A percentile compares a stretch with the other conserved stretches of the same genome.
These are phyloP conservation scores for Cyanoramphus novaezelandiae DNA, from an alignment of 2,113 vertebrate genomes.

Conservation along the genomic window DNA sequence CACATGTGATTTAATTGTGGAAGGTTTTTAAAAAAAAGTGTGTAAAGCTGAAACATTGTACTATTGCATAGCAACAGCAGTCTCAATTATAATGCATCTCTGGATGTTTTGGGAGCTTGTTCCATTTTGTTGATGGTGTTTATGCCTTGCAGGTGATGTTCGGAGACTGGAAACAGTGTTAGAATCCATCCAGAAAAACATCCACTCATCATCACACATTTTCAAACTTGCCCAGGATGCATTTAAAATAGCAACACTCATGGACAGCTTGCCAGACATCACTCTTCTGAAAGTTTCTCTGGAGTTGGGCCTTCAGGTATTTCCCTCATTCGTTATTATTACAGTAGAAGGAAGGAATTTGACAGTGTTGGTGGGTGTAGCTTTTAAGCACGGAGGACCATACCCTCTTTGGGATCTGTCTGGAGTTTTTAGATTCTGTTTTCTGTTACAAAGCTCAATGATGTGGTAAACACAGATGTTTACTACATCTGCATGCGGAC, in stretches of 20 bases:
- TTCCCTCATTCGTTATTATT: not conserved
- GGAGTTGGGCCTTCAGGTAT: conserved; percentile 86
- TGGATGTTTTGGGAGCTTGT: not conserved
- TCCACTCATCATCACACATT: conserved; percentile 94
- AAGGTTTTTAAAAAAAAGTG: not conserved
- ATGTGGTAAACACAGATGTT: not conserved
- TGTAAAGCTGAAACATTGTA: not conserved
- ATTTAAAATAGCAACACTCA: conserved; percentile 87
- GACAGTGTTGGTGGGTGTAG: not conserved
- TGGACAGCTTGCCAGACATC: conserved; percentile 86
- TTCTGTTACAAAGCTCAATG: not conserved
- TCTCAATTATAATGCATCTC: not conserved
- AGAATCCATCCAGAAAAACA: conserved; percentile 89
- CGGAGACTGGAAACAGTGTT: conserved; percentile 90
- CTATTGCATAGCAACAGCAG: not conserved
- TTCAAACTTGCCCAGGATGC: conserved; percentile 91
- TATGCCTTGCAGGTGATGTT: conserved; percentile 86
- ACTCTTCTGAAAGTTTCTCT: conserved; percentile 86
- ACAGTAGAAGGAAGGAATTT: not conserved
- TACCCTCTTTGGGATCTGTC: not conserved
- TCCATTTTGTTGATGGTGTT: not conserved
- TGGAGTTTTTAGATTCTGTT: not conserved
- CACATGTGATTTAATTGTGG: not conserved
- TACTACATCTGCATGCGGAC: not conserved
- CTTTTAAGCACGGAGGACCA: not conserved